Base-by-base conservation (phyloP, 2,113 vertebrate genomes). In the cattle (Bos taurus) region DNA sequence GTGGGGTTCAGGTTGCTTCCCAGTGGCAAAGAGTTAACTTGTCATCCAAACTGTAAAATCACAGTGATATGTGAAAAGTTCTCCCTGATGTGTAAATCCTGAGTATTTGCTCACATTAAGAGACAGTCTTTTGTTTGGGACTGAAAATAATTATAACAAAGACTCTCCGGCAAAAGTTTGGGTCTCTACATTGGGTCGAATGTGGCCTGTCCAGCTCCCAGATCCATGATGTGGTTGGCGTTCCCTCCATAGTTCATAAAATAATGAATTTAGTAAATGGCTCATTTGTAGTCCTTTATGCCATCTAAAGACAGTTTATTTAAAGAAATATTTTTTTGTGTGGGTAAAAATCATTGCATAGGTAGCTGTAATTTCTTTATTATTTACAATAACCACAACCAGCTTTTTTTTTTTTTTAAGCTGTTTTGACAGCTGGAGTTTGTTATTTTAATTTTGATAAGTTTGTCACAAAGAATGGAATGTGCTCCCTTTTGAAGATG, bases 371-470 rank as follows among this genome's bases (percentile, higher is more conserved):
- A 40, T 64, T 50, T 95, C 52, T 95, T 95, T 83, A 50, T 81
- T 64, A 59, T 81, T 91, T 30, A 50, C 40, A 26, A 17, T 84
- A 82, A 95, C 0, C 54, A 28, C 89, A 82, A 25, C 77, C 84
- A 43, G 36, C 40, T 91, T 96, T 96, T 92, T 40, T 59, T 33
- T 93, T 97, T 92, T 82, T 52, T 4, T 0, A 48, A 98, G 48
- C 48, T 98, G 30, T 98, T 99, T 98, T 98, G 97, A 95, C 97
- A 98, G 94, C 97, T 98, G 87, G 95, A 98, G 60, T 28, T 90
- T 97, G 86, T 97, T 91, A 81, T 97, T 98, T 98, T 98, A 97
- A 94, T 98, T 98, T 98, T 98, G 97, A 95, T 96, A 96, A 1
- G 0, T 98, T 98, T 98, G 90, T 98, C 90, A 80, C 95, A 94